Conservation (phyloP, 2,888 invertebrate genomes). For the Agonum fuliginosum region DNA sequence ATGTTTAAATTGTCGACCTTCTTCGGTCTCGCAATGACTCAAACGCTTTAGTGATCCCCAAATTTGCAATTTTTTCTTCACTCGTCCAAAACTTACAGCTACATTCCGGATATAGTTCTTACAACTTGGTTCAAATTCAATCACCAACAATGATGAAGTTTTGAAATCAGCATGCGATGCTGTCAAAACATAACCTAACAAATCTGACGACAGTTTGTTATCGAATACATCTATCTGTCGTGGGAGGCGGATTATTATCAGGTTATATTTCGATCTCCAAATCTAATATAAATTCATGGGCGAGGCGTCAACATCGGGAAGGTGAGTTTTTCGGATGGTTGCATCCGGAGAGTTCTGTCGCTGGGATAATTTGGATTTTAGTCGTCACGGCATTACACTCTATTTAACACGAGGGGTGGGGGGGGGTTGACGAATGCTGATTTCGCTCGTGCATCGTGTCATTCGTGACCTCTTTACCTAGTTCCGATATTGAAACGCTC, state of each 20-base stretch:
- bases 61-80: too few species aligned
- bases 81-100: too few species aligned
- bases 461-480: conserved; percentile 28
- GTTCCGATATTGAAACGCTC: conserved; percentile 13
- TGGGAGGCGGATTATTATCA: conserved; percentile 47
- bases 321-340: conserved; percentile 55
- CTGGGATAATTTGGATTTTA: conserved; percentile 55
- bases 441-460: conserved; percentile 20
- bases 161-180: neutral
- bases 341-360: conserved; percentile 18
- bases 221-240: conserved; percentile 22
- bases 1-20: too few species aligned
- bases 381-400: conserved; percentile 52
- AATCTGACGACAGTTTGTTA: conserved; percentile 14
- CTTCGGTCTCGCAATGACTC: too few species aligned
- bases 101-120: too few species aligned
- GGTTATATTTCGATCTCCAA: conserved; percentile 58
- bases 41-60: too few species aligned
- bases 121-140: too few species aligned
- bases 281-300: conserved; percentile 59
- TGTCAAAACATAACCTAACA: neutral
- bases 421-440: neutral
- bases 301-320: conserved; percentile 46
- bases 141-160: neutral
- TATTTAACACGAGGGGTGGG: conserved; percentile 46